Conservation (phyloP, 1,140 invertebrate genomes). For the Pararge aegeria region DNA sequence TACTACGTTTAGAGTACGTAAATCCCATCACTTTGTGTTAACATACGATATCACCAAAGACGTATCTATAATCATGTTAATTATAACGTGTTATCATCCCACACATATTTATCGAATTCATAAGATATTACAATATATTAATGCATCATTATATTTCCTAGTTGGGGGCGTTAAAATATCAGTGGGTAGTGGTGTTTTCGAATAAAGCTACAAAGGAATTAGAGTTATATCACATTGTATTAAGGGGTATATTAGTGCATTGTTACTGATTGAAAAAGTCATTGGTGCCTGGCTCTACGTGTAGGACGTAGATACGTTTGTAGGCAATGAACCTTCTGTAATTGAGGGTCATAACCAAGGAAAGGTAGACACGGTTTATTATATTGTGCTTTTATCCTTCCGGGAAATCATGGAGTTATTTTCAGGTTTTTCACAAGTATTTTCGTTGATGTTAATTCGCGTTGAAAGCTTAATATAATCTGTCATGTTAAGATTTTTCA, state of each 20-base stretch:
- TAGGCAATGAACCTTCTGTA: slow-evolving; percentile 13
- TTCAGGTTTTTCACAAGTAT: neutral
- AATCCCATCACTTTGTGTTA: neutral
- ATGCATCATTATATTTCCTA: slow-evolving; percentile 20
- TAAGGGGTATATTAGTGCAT: slow-evolving; percentile 2
- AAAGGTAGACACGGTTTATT: slow-evolving; percentile 7
- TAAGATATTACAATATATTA: slow-evolving; percentile 24
- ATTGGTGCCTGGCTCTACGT: slow-evolving; percentile 2
- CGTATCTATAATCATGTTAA: slow-evolving; percentile 13
- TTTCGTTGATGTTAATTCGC: neutral
- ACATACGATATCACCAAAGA: neutral
- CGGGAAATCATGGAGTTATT: neutral
- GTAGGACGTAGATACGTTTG: slow-evolving; percentile 17
- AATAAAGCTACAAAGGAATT: neutral
- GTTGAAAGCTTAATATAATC: neutral
- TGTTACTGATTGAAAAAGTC: slow-evolving; percentile 2
- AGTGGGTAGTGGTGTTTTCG: slow-evolving; percentile 11
- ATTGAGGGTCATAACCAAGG: slow-evolving; percentile 19
- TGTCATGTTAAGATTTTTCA: too few relatives aligned
- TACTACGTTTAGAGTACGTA: neutral
- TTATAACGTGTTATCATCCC: slow-evolving; percentile 16
- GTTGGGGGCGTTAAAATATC: slow-evolving; percentile 21
- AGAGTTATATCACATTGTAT: neutral
- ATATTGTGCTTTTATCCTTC: neutral
- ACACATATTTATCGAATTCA: slow-evolving; percentile 19